Percentiles rank a stretch among this genome's conserved stretches.
These are phyloP conservation scores for Gnatocerus cornutus DNA, from an alignment of 2,888 invertebrate genomes.

Conservation along the genomic window DNA sequence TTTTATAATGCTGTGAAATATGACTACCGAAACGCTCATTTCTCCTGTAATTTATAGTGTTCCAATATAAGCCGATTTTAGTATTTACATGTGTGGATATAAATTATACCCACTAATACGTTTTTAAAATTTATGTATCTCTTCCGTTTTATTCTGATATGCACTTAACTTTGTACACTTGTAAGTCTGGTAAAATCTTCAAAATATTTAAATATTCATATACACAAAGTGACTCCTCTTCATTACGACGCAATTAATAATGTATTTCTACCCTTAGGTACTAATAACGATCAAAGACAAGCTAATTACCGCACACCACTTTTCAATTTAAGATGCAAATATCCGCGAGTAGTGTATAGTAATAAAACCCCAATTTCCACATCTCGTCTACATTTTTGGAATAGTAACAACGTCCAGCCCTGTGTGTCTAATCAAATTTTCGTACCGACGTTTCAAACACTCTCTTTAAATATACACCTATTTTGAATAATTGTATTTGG, in stretches of 20 bases:
- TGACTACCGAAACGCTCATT: neutral
- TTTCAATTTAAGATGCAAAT: slow-evolving; percentile 47
- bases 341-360: slow-evolving; percentile 6
- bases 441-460: slow-evolving; percentile 46
- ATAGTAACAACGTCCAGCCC: slow-evolving; percentile 37
- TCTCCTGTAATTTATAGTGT: slow-evolving; percentile 3
- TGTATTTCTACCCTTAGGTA: slow-evolving; percentile 24
- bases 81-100: neutral
- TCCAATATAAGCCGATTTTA: neutral
- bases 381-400: slow-evolving; percentile 25
- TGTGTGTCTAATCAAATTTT: slow-evolving; percentile 39
- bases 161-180: slow-evolving; percentile 2
- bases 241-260: slow-evolving; percentile 22
- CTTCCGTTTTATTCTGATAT: neutral
- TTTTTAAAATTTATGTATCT: slow-evolving; percentile 5
- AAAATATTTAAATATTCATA: slow-evolving; percentile 32
- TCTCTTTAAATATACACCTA: slow-evolving; percentile 57
- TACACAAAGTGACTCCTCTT: slow-evolving; percentile 18
- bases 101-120: neutral
- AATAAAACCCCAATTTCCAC: slow-evolving; percentile 19
- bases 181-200: slow-evolving; percentile 20
- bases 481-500: slow-evolving; percentile 60
- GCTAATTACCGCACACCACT: slow-evolving; percentile 36
- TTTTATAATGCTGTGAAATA: too few species aligned
- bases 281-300: slow-evolving; percentile 35